Conservation (phyloP, 1,140 invertebrate species). For the Drosophila subpulchrella region DNA sequence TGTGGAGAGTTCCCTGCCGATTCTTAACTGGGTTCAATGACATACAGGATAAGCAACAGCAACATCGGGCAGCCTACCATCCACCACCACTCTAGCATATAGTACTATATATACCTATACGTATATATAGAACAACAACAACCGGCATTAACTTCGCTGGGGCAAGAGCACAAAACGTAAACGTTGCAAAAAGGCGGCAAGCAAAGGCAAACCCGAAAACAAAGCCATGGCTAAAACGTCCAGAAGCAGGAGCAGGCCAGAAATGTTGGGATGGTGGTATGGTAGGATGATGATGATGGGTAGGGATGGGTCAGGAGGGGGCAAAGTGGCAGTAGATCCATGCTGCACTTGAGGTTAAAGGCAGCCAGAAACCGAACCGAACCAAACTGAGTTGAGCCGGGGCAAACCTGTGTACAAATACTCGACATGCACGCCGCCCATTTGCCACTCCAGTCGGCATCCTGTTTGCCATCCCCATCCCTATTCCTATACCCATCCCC, state of each 20-base stretch:
- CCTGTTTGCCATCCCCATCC: conserved; percentile 20
- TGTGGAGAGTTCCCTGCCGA: conserved; percentile 62
- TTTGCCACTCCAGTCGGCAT: conserved; percentile 34
- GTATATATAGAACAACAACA: conserved; percentile 40
- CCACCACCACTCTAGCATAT: conserved; percentile 37
- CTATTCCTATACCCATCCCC: not conserved
- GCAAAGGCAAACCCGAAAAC: conserved; percentile 74
- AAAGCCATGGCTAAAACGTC: conserved; percentile 71
- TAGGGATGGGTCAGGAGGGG: not conserved
- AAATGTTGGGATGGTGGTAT: conserved; percentile 13
- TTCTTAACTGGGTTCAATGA: conserved; percentile 74
- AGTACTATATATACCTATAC: not conserved
- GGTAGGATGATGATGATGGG: not conserved
- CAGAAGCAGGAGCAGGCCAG: conserved; percentile 34
- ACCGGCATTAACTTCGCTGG: conserved; percentile 71
- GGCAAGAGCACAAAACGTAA: conserved; percentile 69
- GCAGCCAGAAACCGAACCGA: conserved; percentile 39
- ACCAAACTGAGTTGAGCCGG: conserved; percentile 11
- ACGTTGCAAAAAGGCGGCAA: conserved; percentile 77
- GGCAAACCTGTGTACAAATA: conserved; percentile 53
- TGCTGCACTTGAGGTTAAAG: conserved; percentile 64
- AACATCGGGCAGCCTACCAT: conserved; percentile 27
- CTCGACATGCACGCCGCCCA: conserved; percentile 55
- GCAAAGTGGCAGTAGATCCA: conserved; percentile 34
- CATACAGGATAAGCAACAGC: conserved; percentile 75